A percentile compares a stretch with the other conserved stretches of the same genome.
Conservation (phyloP, 2,797 vertebrate species). For the Oreochromis mossambicus region DNA sequence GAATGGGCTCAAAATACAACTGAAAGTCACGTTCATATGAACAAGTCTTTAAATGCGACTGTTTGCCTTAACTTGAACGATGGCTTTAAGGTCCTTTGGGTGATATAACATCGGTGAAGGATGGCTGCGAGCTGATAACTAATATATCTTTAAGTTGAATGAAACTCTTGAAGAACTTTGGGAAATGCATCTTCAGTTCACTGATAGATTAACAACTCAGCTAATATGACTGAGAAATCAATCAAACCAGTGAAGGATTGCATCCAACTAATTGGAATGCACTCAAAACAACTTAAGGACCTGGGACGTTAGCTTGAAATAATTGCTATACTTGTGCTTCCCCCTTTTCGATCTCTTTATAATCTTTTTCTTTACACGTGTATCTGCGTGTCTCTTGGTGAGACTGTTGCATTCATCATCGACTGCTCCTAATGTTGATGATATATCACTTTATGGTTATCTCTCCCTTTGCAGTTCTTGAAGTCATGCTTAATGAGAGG, state of each 20-base stretch:
- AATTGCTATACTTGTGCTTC: neutral
- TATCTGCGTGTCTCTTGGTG: neutral
- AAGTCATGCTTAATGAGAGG: neutral
- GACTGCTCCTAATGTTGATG: neutral
- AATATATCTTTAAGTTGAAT: neutral
- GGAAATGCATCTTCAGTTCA: conserved; percentile 25
- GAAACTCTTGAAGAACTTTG: neutral
- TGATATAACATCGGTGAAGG: neutral
- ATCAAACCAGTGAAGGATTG: conserved; percentile 34
- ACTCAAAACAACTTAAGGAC: neutral
- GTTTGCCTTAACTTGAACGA: neutral
- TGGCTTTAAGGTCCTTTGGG: neutral
- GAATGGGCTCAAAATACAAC: rapidly evolving
- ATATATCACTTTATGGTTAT: conserved; percentile 22
- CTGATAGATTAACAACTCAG: conserved; percentile 39
- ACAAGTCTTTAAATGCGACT: neutral
- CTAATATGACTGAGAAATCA: conserved; percentile 45
- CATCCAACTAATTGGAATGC: conserved; percentile 7
- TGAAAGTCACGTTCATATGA: neutral
- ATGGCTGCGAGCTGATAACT: neutral
- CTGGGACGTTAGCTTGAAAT: neutral
- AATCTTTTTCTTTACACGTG: neutral
- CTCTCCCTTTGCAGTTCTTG: neutral
- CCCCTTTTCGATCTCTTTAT: neutral
- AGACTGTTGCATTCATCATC: conserved; percentile 8